phyloP scores from a whole-genome alignment of 2,113 vertebrate species.

The Phodopus roborovskii region DNA sequence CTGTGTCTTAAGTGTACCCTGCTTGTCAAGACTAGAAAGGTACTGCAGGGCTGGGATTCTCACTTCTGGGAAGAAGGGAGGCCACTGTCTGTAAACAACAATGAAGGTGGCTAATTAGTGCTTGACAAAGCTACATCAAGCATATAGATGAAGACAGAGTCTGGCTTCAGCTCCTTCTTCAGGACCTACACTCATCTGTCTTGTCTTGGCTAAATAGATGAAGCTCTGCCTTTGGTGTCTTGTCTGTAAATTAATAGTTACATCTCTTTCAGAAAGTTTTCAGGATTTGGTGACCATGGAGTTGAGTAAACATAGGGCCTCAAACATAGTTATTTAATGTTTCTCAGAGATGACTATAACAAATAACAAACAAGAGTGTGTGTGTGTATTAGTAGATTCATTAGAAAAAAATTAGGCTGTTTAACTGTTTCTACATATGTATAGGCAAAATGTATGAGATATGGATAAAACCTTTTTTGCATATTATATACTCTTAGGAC shows the following conservation, averaged over 20 bases:
- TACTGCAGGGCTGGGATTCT: conserved; percentile 59
- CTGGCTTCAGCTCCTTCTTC: neutral
- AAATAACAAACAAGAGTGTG: neutral
- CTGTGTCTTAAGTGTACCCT: conserved; percentile 26
- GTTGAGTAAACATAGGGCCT: neutral
- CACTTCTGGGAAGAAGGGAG: conserved; percentile 54
- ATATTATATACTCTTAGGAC: neutral
- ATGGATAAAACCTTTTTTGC: neutral
- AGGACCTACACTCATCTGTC: neutral
- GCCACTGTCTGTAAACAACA: conserved; percentile 43
- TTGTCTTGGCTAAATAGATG: neutral
- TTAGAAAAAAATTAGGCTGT: conserved; percentile 16
- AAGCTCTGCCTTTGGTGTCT: neutral
- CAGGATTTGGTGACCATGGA: neutral
- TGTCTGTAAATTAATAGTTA: neutral
- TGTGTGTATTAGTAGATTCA: neutral
- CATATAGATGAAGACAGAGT: neutral
- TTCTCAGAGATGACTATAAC: neutral
- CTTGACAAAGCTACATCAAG: neutral
- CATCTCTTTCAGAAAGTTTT: neutral
- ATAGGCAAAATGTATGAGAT: neutral
- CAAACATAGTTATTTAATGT: neutral
- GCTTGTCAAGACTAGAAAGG: conserved; percentile 62
- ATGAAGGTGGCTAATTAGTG: neutral
- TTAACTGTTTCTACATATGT: neutral